Evolutionary conservation across 1,140 invertebrate genomes (phyloP).

Genomic region (Oedothorax gibbosus): DNA sequence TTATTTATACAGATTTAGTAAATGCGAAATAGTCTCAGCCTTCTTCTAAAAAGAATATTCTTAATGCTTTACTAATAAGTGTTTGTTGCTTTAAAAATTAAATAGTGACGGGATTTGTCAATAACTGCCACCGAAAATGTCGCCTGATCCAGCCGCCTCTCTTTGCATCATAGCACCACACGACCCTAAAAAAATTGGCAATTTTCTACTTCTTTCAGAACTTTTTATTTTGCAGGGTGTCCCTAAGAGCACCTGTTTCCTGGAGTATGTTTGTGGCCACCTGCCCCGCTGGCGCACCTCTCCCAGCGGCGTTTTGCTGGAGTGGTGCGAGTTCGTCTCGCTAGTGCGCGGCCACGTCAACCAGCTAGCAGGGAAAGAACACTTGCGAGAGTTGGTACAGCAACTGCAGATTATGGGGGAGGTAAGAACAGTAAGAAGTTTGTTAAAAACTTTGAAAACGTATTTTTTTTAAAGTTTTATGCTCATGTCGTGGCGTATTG

Average conservation of each 20-base stretch:
- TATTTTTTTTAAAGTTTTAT: slow-evolving; percentile 5
- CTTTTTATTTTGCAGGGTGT: slow-evolving; percentile 70
- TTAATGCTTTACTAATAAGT: no score
- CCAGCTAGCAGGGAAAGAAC: slow-evolving; percentile 77
- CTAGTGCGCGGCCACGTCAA: slow-evolving; percentile 76
- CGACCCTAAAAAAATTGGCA: no score
- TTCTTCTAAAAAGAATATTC: no score
- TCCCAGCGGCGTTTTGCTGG: slow-evolving; percentile 74
- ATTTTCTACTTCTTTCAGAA: not conserved
- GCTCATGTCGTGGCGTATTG: no score
- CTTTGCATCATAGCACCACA: no score
- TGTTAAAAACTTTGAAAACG: not conserved
- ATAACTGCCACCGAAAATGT: no score
- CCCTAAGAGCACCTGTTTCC: slow-evolving; percentile 74
- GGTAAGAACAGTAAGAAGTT: slow-evolving; percentile 66
- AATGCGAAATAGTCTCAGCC: no score
- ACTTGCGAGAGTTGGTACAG: slow-evolving; percentile 77
- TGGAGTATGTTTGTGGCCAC: slow-evolving; percentile 74
- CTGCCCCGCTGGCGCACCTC: slow-evolving; percentile 73
- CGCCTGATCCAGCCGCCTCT: no score
- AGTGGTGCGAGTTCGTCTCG: slow-evolving; percentile 76
- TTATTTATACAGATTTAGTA: no score
- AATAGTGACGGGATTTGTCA: no score
- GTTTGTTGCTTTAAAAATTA: no score
- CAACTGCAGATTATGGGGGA: slow-evolving; percentile 80